These are phyloP conservation scores for Cyrtonyx montezumae DNA, from an alignment of 2,113 vertebrate genomes.

Conservation along the genomic window DNA sequence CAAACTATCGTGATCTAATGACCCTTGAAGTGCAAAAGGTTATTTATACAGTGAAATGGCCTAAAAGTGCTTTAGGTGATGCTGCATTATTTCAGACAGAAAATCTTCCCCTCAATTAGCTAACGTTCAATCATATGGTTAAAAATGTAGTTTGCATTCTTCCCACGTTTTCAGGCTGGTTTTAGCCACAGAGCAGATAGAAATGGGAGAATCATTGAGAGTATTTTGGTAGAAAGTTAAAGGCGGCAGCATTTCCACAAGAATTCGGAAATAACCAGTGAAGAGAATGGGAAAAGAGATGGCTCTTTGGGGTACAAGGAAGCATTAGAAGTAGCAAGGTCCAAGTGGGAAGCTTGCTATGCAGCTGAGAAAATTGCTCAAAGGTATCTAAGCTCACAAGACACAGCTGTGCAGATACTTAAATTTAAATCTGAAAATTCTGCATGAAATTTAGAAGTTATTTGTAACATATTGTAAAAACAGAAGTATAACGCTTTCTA, in stretches of 20 bases:
- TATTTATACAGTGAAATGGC: slow-evolving; percentile 79
- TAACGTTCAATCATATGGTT: slow-evolving; percentile 27
- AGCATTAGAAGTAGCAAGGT: background rate
- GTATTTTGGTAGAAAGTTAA: background rate
- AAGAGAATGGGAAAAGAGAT: background rate
- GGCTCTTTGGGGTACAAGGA: background rate
- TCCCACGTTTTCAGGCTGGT: slow-evolving; percentile 16
- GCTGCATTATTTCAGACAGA: slow-evolving; percentile 47
- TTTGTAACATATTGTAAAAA: background rate
- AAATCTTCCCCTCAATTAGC: slow-evolving; percentile 48
- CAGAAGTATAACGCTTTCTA: background rate
- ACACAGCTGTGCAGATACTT: background rate
- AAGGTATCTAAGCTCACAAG: background rate
- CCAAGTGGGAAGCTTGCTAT: background rate
- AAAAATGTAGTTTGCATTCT: background rate
- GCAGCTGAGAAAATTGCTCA: background rate
- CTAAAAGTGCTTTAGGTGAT: slow-evolving; percentile 65
- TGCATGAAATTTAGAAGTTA: background rate
- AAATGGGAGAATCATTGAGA: background rate
- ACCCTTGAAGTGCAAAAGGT: slow-evolving; percentile 78
- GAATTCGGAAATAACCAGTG: background rate
- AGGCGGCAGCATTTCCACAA: background rate
- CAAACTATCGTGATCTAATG: slow-evolving; percentile 80
- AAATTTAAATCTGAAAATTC: slow-evolving; percentile 1
- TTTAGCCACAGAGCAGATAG: background rate